Conservation (phyloP, 1,140 invertebrate species). For the Bombus pascuorum region DNA sequence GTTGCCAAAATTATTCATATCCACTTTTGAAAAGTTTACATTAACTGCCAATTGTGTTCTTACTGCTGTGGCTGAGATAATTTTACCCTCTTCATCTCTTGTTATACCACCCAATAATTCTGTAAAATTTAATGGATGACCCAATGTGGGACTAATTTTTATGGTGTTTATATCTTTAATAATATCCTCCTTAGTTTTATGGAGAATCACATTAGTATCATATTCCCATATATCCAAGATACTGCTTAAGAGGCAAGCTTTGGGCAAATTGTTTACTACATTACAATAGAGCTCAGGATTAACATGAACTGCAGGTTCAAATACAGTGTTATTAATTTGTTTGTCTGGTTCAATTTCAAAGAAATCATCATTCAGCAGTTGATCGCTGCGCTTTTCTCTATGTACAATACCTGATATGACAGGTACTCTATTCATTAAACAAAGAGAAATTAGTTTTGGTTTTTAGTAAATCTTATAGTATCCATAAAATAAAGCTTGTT, state of each 20-base stretch:
- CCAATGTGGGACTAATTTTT: conserved; percentile 85
- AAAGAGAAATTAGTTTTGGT: conserved; percentile 23
- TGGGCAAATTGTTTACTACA: conserved; percentile 83
- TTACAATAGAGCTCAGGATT: conserved; percentile 84
- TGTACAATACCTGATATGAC: conserved; percentile 64
- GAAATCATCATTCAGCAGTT: conserved; percentile 65
- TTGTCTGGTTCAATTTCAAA: conserved; percentile 72
- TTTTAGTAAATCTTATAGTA: neutral
- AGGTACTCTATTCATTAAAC: conserved; percentile 72
- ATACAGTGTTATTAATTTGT: conserved; percentile 66
- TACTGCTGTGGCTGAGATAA: conserved; percentile 86
- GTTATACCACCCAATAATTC: conserved; percentile 85
- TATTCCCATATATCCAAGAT: conserved; percentile 89
- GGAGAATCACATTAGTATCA: conserved; percentile 82
- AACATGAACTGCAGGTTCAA: conserved; percentile 83
- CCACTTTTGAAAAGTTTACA: conserved; percentile 86
- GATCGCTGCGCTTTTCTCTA: conserved; percentile 64
- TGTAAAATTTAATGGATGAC: conserved; percentile 86
- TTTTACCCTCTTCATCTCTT: conserved; percentile 84
- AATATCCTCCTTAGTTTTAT: conserved; percentile 85
- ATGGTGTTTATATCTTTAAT: conserved; percentile 84
- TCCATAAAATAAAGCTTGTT: conserved; percentile 15
- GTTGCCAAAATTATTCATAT: conserved; percentile 86
- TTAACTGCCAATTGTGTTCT: conserved; percentile 85
- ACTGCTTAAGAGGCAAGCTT: conserved; percentile 85